phyloP scores from a whole-genome alignment of 2,113 vertebrate genomes.

The Sakesphorus luctuosus region DNA sequence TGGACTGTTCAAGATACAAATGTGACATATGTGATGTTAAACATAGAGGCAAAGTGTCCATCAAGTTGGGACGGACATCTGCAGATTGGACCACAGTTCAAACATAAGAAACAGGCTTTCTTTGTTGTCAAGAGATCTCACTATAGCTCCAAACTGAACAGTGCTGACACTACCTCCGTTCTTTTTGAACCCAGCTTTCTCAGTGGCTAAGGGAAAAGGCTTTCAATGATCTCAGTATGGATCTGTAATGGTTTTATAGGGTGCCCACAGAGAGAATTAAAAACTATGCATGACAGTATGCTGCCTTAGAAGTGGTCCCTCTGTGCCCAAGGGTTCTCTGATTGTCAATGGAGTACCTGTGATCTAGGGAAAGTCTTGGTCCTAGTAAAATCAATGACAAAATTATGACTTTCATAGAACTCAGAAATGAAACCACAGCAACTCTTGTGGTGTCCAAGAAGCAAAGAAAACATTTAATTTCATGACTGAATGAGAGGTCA shows the following conservation, averaged over 20 bases:
- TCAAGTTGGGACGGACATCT: neutral
- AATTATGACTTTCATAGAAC: neutral
- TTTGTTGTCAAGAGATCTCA: neutral
- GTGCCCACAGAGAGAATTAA: neutral
- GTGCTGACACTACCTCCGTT: neutral
- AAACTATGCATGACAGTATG: neutral
- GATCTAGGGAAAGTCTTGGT: neutral
- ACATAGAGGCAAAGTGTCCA: neutral
- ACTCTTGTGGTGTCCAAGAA: neutral
- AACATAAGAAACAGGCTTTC: neutral
- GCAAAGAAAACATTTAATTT: constrained; percentile 35
- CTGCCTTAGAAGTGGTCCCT: neutral
- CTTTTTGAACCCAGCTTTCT: constrained; percentile 6
- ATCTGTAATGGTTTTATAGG: neutral
- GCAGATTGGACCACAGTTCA: neutral
- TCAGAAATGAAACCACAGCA: constrained; percentile 50
- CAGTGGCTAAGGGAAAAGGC: neutral
- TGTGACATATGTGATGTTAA: neutral
- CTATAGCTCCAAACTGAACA: neutral
- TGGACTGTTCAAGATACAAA: neutral
- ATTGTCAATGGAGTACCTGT: neutral
- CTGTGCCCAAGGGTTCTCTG: neutral
- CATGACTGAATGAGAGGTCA: neutral
- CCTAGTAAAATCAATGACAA: constrained; percentile 3
- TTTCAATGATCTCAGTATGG: neutral